A percentile compares a stretch with the other conserved stretches of the same genome.
phyloP scores from a whole-genome alignment of 1,140 invertebrate species.

The Chironomus striatipennis region DNA sequence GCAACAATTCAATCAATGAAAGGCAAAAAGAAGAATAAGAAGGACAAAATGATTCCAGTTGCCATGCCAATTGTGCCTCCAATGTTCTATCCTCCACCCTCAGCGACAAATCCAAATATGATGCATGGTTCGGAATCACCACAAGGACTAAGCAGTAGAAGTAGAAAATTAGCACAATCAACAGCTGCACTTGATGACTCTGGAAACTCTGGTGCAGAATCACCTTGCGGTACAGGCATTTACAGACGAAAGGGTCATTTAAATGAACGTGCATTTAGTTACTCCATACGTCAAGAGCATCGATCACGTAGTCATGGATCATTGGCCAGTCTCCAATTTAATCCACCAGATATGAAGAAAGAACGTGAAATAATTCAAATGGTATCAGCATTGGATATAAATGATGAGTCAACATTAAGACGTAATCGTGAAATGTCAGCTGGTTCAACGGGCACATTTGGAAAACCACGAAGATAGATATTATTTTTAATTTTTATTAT shows the following conservation, averaged over 20 bases:
- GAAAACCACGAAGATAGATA: constrained; percentile 20
- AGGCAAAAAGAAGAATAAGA: constrained; percentile 48
- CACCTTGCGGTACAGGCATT: constrained; percentile 75
- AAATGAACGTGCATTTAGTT: constrained; percentile 88
- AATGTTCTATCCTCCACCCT: constrained; percentile 34
- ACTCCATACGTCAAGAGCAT: constrained; percentile 88
- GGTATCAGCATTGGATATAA: constrained; percentile 76
- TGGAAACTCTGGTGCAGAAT: constrained; percentile 57
- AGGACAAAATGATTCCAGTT: constrained; percentile 39
- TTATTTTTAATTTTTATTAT: not conserved
- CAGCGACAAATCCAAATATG: constrained; percentile 24
- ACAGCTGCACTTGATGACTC: constrained; percentile 47
- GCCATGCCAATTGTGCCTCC: constrained; percentile 38
- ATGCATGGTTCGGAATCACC: constrained; percentile 29
- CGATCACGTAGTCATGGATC: constrained; percentile 82
- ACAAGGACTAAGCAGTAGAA: constrained; percentile 38
- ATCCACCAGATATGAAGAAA: constrained; percentile 72
- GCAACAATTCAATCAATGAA: constrained; percentile 36
- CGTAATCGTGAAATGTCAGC: constrained; percentile 26
- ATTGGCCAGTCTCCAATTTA: constrained; percentile 75
- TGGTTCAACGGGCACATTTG: not conserved
- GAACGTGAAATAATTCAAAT: constrained; percentile 86
- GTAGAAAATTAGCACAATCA: constrained; percentile 44
- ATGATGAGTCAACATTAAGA: constrained; percentile 47
- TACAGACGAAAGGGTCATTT: constrained; percentile 85